Base-by-base conservation (phyloP, 2,113 vertebrate species). In the Pterocles burchelli region DNA sequence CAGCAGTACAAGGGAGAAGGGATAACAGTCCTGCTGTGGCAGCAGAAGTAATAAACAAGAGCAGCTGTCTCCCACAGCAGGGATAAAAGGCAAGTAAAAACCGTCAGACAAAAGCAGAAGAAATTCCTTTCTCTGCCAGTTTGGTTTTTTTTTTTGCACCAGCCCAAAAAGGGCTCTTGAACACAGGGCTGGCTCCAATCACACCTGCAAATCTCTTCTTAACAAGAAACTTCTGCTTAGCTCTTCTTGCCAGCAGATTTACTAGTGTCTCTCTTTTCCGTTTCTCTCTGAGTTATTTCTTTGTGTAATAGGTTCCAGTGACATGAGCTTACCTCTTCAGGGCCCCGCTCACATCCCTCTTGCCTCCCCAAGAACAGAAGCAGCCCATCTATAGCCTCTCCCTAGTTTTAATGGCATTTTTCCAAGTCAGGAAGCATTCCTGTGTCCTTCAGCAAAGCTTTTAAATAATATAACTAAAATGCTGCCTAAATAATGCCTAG, bases 321-420 rank as follows among this genome's bases (percentile, higher is more conserved):
- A 20, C 3, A 12, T 65, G 16, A 72, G 13, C 12, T 25, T 65
- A 17, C 25, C 55, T 28, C 48, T 73, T 80, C 46, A 82, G 61
- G 26, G 66, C 34, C 18, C 6, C 8, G 38, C 21, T n/a, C 21
- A 38, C 10, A 36, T 33, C 10, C 7, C 10, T 89, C 26, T n/a
- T 62, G 58, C 61, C 43, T 90, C 33, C 45, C 36, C 28, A 36
- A 52, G 16, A 91, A 34, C 1, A 84, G 25, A 59, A 61, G 25
- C 0, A 71, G 24, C 8, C 25, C 25, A 24, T 16, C 20, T 65
- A 31, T 3, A 48, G 4, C n/a, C 52, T 81, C 20, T 4, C 7
- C 24, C 31, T 54, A 33, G n/a, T 49, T 17, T 43, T 17, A 91
- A 81, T 51, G 41, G 10, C 11, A 10, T 54, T 88, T 58, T 82